A percentile compares a stretch with the other conserved stretches of the same genome.
Evolutionary conservation across 2,797 vertebrate genomes (phyloP).

Genomic region (Pangasius sanitwongsei): DNA sequence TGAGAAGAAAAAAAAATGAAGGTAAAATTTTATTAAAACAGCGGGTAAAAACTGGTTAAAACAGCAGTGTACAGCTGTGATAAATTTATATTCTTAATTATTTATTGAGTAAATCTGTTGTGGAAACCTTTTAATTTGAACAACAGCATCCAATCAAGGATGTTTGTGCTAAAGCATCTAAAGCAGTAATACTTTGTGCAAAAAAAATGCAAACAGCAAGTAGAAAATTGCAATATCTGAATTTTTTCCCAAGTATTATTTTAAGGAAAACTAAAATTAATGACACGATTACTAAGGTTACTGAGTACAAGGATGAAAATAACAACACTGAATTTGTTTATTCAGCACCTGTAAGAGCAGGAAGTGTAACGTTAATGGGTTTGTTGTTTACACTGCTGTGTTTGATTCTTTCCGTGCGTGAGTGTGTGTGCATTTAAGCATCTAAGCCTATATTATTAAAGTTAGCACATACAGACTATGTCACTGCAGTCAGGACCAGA

Average conservation of each 20-base stretch:
- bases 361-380: neutral
- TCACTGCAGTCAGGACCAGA: neutral
- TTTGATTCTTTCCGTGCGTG: neutral
- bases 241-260: neutral
- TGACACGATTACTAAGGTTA: neutral
- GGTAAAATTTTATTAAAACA: neutral
- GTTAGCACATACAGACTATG: neutral
- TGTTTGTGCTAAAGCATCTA: neutral
- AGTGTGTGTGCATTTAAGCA: neutral
- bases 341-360: neutral
- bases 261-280: neutral
- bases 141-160: too few species aligned
- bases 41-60: neutral
- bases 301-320: neutral
- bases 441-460: neutral
- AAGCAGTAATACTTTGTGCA: neutral
- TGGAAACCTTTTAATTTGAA: neutral
- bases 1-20: neutral
- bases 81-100: neutral
- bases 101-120: neutral
- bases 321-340: conserved; percentile 7
- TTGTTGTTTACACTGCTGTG: neutral
- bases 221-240: too few species aligned
- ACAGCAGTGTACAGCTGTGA: neutral
- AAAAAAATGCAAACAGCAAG: neutral